Percentiles rank a stretch among this genome's conserved stretches.
Conservation (phyloP, 2,888 invertebrate genomes). For the Melanotus villosus region DNA sequence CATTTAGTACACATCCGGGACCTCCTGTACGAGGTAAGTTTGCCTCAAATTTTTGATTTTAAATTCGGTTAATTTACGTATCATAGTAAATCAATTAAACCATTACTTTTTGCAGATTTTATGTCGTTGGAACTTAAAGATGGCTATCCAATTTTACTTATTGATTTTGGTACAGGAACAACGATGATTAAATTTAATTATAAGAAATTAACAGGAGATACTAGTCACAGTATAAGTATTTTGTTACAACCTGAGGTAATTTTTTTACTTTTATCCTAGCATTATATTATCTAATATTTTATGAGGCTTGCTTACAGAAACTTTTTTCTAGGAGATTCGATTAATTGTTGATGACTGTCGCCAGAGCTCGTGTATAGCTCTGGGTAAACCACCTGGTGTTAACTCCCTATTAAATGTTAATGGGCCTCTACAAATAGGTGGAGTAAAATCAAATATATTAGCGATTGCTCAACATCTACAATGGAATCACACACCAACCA, state of each 20-base stretch:
- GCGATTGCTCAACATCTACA: conserved; percentile 74
- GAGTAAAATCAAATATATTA: conserved; percentile 78
- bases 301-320: no score
- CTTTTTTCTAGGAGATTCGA: conserved; percentile 62
- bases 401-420: conserved; percentile 74
- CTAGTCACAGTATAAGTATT: conserved; percentile 90
- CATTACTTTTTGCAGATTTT: conserved; percentile 78
- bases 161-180: conserved; percentile 92
- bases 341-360: conserved; percentile 66
- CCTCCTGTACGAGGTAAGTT: conserved; percentile 77
- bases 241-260: conserved; percentile 70
- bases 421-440: conserved; percentile 90
- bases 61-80: no score
- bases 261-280: conserved; percentile 51
- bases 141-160: conserved; percentile 86
- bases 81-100: no score
- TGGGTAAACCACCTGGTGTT: conserved; percentile 58
- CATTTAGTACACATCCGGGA: conserved; percentile 76
- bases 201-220: conserved; percentile 85
- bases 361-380: conserved; percentile 61
- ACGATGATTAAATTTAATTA: conserved; percentile 78
- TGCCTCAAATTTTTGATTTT: no score
- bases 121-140: conserved; percentile 88
- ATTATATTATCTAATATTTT: neutral
- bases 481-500: conserved; percentile 80